phyloP scores from a whole-genome alignment of 92 coral and sea anemone genomes.

The Diadumene lineata region DNA sequence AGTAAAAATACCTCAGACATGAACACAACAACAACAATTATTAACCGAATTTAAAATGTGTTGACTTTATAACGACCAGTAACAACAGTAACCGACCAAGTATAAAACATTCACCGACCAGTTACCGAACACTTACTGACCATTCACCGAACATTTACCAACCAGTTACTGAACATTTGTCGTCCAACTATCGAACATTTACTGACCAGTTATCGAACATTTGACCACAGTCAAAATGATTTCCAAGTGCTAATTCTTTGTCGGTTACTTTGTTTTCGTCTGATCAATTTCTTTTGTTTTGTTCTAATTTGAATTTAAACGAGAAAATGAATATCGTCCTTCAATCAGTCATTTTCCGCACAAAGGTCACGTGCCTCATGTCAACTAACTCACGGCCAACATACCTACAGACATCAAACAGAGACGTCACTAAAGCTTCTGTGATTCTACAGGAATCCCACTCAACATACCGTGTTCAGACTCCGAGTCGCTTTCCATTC shows the following conservation, averaged over 20 bases:
- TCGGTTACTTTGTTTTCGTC: too few relatives aligned
- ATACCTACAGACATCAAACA: conserved; percentile 47
- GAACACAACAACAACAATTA: not conserved
- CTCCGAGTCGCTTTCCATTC: conserved; percentile 69
- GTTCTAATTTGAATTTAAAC: too few relatives aligned
- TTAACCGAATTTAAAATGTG: not conserved
- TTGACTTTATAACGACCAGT: not conserved
- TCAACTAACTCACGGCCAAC: conserved; percentile 20
- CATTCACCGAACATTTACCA: not conserved
- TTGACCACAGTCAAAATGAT: too few relatives aligned
- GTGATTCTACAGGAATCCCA: conserved; percentile 50
- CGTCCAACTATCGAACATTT: too few relatives aligned
- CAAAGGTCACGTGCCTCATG: conserved; percentile 19
- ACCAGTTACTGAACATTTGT: not conserved
- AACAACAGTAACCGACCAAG: not conserved
- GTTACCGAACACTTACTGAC: not conserved
- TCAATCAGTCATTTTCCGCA: conserved; percentile 29
- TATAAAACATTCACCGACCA: not conserved
- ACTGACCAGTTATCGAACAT: too few relatives aligned
- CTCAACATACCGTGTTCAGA: conserved; percentile 65
- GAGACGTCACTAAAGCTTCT: conserved; percentile 71
- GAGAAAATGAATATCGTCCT: too few relatives aligned
- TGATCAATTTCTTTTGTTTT: too few relatives aligned
- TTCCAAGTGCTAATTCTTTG: too few relatives aligned
- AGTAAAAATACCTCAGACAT: not conserved